These are phyloP conservation scores for Antechinus stuartii DNA, from an alignment of 2,113 vertebrate genomes.

Conservation along the genomic window DNA sequence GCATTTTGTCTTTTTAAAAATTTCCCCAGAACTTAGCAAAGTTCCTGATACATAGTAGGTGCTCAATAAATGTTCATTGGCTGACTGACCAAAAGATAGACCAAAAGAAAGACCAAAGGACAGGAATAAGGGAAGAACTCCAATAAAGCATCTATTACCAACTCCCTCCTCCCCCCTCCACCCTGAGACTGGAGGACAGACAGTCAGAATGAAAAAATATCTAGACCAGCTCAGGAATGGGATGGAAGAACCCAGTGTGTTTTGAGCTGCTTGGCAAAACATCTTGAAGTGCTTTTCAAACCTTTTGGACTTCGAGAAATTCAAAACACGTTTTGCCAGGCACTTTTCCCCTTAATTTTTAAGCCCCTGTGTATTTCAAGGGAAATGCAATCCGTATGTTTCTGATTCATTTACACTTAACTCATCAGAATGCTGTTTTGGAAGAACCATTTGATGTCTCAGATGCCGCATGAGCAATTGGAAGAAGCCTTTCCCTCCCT, in stretches of 20 bases:
- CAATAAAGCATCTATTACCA: neutral
- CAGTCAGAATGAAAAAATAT: slow-evolving; percentile 21
- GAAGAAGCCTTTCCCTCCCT: neutral
- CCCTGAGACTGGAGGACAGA: neutral
- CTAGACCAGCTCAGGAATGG: slow-evolving; percentile 54
- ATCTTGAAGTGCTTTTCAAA: slow-evolving; percentile 77
- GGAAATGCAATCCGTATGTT: slow-evolving; percentile 77
- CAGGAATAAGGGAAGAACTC: slow-evolving; percentile 17
- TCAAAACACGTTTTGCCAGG: slow-evolving; percentile 72
- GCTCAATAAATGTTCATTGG: neutral
- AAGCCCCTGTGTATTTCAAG: slow-evolving; percentile 75
- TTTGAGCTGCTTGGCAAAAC: slow-evolving; percentile 66
- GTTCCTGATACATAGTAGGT: neutral
- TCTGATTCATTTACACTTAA: slow-evolving; percentile 80
- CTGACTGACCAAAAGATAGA: neutral
- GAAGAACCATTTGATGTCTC: slow-evolving; percentile 74
- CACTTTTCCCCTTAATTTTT: slow-evolving; percentile 74
- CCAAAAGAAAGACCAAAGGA: neutral
- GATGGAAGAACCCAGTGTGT: slow-evolving; percentile 19
- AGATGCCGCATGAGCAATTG: slow-evolving; percentile 54
- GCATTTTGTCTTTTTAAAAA: neutral
- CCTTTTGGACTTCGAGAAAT: slow-evolving; percentile 76
- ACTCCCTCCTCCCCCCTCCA: neutral
- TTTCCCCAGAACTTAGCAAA: neutral
- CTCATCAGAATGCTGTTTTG: slow-evolving; percentile 75